Evolutionary conservation across 2,113 vertebrate genomes (phyloP).

Genomic region (Myotis yumanensis): DNA sequence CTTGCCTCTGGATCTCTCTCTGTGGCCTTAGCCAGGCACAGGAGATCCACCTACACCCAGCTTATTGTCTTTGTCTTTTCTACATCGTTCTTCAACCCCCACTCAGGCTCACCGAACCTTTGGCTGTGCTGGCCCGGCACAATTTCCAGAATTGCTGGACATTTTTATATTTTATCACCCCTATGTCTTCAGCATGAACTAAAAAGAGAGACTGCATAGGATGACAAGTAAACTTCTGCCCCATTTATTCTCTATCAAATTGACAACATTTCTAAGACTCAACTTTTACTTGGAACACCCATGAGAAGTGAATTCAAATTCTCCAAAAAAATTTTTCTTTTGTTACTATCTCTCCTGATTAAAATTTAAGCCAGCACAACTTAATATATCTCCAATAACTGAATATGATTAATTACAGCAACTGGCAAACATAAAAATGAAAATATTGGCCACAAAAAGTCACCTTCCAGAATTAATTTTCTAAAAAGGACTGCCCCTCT

Average conservation of each 20-base stretch:
- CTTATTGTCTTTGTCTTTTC: too few species aligned
- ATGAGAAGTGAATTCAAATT: conserved; percentile 17
- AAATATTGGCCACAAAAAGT: not conserved
- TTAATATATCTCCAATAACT: not conserved
- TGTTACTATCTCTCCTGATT: conserved; percentile 25
- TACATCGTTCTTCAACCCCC: too few species aligned
- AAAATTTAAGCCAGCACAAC: conserved; percentile 9
- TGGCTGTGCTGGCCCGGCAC: too few species aligned
- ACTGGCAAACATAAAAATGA: not conserved
- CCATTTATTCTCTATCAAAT: not conserved
- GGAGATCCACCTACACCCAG: too few species aligned
- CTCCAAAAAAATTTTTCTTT: not conserved
- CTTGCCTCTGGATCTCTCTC: too few species aligned
- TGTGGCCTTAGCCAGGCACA: too few species aligned
- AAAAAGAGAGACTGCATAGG: not conserved
- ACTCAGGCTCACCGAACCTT: too few species aligned
- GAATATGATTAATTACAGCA: not conserved
- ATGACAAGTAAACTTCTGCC: conserved; percentile 10
- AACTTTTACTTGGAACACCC: not conserved
- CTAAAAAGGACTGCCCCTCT: not conserved
- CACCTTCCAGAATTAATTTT: not conserved
- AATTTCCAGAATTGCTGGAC: not conserved
- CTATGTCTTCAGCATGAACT: not conserved
- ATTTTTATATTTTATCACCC: conserved; percentile 33
- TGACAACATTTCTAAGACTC: conserved; percentile 36